Evolutionary conservation across 2,113 vertebrate genomes (phyloP).

Genomic region (Semnornis frantzii): DNA sequence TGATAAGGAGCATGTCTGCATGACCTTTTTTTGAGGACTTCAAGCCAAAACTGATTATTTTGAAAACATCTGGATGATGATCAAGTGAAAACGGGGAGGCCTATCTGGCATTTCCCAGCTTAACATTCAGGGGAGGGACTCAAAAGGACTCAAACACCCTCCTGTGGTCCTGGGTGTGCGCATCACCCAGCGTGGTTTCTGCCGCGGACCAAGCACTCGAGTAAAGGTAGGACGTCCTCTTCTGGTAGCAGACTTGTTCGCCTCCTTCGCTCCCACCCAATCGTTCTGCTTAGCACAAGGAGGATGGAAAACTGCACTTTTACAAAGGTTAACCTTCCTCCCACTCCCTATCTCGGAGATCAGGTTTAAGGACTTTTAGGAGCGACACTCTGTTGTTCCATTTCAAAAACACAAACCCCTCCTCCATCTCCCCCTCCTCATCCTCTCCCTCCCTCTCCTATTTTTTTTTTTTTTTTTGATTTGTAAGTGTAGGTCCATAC

Average conservation of each 20-base stretch:
- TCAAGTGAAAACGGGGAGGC: not conserved
- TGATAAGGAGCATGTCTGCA: accelerated
- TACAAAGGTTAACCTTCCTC: not conserved
- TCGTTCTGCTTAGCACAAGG: not conserved
- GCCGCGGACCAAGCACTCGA: not conserved
- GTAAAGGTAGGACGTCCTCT: conserved; percentile 36
- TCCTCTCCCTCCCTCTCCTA: accelerated
- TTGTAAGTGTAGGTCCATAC: not conserved
- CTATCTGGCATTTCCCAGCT: not conserved
- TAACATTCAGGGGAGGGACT: not conserved
- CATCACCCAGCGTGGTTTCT: not conserved
- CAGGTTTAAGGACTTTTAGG: not conserved
- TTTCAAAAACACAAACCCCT: not conserved
- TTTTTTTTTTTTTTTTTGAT: no score
- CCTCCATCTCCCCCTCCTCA: no score
- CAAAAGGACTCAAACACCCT: not conserved
- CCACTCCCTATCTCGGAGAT: not conserved
- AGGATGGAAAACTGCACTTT: not conserved
- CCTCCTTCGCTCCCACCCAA: not conserved
- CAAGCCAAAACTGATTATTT: not conserved
- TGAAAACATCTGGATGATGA: not conserved
- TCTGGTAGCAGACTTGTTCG: conserved; percentile 16
- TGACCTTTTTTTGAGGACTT: not conserved
- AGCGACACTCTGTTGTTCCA: not conserved
- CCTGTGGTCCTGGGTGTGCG: not conserved